Base-by-base conservation (phyloP, 2,797 vertebrate genomes). In the Delichon dasypus region DNA sequence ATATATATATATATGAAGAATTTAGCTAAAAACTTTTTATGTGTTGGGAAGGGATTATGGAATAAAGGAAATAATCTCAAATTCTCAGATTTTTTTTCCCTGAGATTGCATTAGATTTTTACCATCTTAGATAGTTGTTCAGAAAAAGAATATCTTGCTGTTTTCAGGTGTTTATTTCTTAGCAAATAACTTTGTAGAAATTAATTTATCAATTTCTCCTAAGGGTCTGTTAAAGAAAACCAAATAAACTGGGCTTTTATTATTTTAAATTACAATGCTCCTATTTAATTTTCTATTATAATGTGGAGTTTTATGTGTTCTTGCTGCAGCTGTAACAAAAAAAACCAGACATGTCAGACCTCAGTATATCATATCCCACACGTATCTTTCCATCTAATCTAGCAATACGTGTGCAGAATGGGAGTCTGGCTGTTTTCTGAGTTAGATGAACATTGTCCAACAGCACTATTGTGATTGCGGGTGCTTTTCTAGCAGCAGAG, bases 381-480 rank as follows among this genome's bases (percentile, higher is more conserved):
- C 48, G 66, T 77, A 74, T 77, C 65, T 86, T 87, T 94, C 65
- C 50, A 53, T 86, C 76, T 90, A 91, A 83, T 94, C 60, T 85
- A 64, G 26, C 5, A 7, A 18, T 89, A 90, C 4, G 19, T 89
- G 83, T 5, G 3, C 29, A 72, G 94, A 85, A 84, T 65, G 40
- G 48, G 44, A 91, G 73, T 21, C 32, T 64, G 61, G 7, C 21
- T 89, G 61, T 89, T 91, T 89, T 34, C 73, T n/a, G 50, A 48
- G 29, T 71, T n/a, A 88, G 50, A n/a, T 42, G 55, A 90, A 58
- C 53, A 34, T 20, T 55, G 66, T 74, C 61, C 57, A 84, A 77
- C 53, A 80, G 6, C 27, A 65, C 16, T 44, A 5, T 2, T 74
- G 40, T 73, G 71, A 61, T 57, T 92, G 36, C 32, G 2, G 32